These are phyloP conservation scores for Scaptomyza polygonia DNA, from an alignment of 2,888 invertebrate genomes.

Conservation along the genomic window DNA sequence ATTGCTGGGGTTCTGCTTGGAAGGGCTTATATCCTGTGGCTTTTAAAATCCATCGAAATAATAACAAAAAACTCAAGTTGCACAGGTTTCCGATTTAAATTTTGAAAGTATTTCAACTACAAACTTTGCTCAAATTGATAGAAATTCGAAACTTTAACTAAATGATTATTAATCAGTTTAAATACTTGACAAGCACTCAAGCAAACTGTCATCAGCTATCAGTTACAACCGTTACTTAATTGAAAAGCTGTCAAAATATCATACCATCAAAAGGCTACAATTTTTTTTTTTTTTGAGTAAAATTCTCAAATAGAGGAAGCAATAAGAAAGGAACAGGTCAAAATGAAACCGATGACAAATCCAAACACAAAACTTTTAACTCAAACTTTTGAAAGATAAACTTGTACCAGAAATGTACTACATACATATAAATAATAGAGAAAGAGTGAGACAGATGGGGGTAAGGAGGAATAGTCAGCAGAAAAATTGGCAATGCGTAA, in stretches of 20 bases:
- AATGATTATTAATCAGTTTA: not conserved
- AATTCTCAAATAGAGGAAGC: slow-evolving; percentile 4
- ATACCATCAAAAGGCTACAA: slow-evolving; percentile 2
- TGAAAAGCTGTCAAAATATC: slow-evolving; percentile 7
- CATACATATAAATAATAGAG: slow-evolving; percentile 34
- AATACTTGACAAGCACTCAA: not conserved
- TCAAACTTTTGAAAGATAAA: slow-evolving; percentile 58
- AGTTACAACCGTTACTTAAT: not conserved
- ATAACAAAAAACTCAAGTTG: not conserved
- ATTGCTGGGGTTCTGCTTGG: slow-evolving; percentile 19
- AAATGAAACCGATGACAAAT: slow-evolving; percentile 29
- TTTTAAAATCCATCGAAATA: not conserved
- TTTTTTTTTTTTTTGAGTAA: slow-evolving; percentile 11
- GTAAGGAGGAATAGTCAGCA: slow-evolving; percentile 3
- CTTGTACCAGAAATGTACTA: slow-evolving; percentile 28
- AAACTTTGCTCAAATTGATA: too few species aligned
- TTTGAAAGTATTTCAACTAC: slow-evolving; percentile 34
- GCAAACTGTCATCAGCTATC: not conserved
- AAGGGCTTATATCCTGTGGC: slow-evolving; percentile 26
- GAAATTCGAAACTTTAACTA: not conserved
- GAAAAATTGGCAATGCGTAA: slow-evolving; percentile 28
- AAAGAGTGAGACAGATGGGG: not conserved
- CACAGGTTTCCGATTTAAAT: slow-evolving; percentile 30
- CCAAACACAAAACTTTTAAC: slow-evolving; percentile 39
- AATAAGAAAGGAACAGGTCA: not conserved